phyloP scores from a whole-genome alignment of 2,113 vertebrate genomes.

The Nematolebias whitei region DNA sequence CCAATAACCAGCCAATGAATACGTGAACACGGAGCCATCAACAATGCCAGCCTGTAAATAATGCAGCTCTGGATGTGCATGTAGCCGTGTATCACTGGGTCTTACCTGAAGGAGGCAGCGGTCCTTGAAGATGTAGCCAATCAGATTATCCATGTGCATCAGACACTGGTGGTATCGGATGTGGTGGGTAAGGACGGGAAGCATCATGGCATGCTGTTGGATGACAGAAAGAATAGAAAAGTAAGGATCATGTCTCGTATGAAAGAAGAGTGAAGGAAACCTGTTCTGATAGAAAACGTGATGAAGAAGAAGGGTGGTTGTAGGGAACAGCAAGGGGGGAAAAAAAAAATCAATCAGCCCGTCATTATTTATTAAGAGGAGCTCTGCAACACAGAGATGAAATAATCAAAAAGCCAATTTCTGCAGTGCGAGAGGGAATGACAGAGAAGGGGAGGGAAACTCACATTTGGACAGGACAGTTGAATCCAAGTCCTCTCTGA shows the following conservation, averaged over 20 bases:
- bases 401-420: slow-evolving; percentile 74
- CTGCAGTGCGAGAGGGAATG: slow-evolving; percentile 44
- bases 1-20: no score
- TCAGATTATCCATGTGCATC: slow-evolving; percentile 95
- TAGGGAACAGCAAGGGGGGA: slow-evolving; percentile 46
- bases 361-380: slow-evolving; percentile 81
- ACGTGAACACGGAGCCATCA: slow-evolving; percentile 9
- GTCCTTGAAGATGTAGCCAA: slow-evolving; percentile 95
- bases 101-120: slow-evolving; percentile 96
- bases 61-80: slow-evolving; percentile 18
- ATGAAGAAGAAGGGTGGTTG: slow-evolving; percentile 42
- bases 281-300: slow-evolving; percentile 44
- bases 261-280: slow-evolving; percentile 20
- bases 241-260: slow-evolving; percentile 21
- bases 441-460: slow-evolving; percentile 45
- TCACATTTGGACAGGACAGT: slow-evolving; percentile 61
- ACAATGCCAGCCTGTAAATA: slow-evolving; percentile 49
- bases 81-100: not conserved
- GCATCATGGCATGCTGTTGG: slow-evolving; percentile 97
- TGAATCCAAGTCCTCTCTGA: slow-evolving; percentile 60
- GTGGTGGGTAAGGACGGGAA: slow-evolving; percentile 98
- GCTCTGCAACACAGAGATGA: slow-evolving; percentile 74
- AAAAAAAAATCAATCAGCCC: slow-evolving; percentile 78
- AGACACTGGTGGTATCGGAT: slow-evolving; percentile 99
- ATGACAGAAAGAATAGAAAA: slow-evolving; percentile 30